Base-by-base conservation (phyloP, 2,888 invertebrate genomes). In the Pristionchus japonicus region DNA sequence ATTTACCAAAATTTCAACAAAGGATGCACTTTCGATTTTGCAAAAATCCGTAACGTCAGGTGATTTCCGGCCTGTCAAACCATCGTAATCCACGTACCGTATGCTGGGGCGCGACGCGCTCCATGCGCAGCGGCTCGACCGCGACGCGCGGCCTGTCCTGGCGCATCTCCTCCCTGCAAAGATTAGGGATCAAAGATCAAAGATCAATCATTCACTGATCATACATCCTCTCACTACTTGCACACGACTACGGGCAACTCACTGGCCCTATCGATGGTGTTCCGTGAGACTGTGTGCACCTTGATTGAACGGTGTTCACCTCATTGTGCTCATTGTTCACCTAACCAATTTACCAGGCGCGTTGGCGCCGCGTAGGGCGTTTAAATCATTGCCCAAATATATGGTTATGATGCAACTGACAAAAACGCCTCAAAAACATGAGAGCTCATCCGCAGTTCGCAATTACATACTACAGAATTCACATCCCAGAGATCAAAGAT, bases 101-200 rank as follows among this genome's bases (percentile, higher is more conserved):
- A 70, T 86, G 86, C 31, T 86, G 40, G n/a, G 57, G 43, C 52
- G 31, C 52, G 64, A 85, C 64, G 47, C 80, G n/a, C 37, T 87
- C 87, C 57, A 87, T 64, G 20, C 87, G 52, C n/a, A 87, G 57
- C 31, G 87, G 87, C 43, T 87, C 87, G 57, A 87, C 87, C 23
- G 87, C 87, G n/a, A 87, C 80, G 27, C 87, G 77, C 17, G 87
- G 87, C 27, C 87, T 52, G 17, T 87, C 87, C 52, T 27, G 31
- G 20, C 87, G 52, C 57, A 61, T 52, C 87, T 87, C 87, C 31
- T 87, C 87, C 87, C 87, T 87, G 57, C 27, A 87, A 15, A 34
- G 37, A 70, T 64, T 27, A 64, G 27, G 4, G 64, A 64, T 64
- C 40, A 74, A 23, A 70, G 23, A 61, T 61, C 61, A 61, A 27